These are phyloP conservation scores for Ashinkailepas kermadecensis DNA, from an alignment of 2,888 invertebrate genomes.

Conservation along the genomic window DNA sequence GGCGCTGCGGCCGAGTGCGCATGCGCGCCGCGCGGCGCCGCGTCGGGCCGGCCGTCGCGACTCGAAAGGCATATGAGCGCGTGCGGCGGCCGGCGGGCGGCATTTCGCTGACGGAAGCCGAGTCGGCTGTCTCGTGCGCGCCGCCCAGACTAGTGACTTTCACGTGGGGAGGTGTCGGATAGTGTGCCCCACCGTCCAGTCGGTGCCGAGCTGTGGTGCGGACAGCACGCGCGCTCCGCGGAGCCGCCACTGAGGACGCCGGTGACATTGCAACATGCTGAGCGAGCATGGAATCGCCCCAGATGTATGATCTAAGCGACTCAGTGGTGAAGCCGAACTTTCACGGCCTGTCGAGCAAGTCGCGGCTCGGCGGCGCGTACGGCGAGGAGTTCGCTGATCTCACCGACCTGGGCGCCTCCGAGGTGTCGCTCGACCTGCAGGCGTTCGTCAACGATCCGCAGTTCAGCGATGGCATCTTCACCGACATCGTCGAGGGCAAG, in stretches of 20 bases:
- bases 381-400: constrained; percentile 51
- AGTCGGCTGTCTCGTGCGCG: neutral
- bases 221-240: neutral
- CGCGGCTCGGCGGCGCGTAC: constrained; percentile 37
- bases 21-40: too few relatives aligned
- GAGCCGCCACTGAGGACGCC: neutral
- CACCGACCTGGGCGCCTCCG: constrained; percentile 80
- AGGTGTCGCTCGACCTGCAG: constrained; percentile 84
- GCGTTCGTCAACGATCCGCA: constrained; percentile 84
- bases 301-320: constrained; percentile 66
- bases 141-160: neutral
- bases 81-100: too few relatives aligned
- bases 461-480: constrained; percentile 72
- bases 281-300: constrained; percentile 53
- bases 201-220: neutral
- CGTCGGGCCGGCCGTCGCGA: too few relatives aligned
- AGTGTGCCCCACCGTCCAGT: neutral
- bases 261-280: neutral
- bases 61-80: too few relatives aligned
- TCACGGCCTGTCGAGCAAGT: constrained; percentile 42
- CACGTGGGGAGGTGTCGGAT: neutral
- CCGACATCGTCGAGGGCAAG: constrained; percentile 54
- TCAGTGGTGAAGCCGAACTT: constrained; percentile 56
- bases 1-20: too few relatives aligned
- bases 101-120: too few relatives aligned